Percentiles rank a stretch among this genome's conserved stretches.
phyloP scores from a whole-genome alignment of 2,888 invertebrate species.

The Sisyra terminalis region DNA sequence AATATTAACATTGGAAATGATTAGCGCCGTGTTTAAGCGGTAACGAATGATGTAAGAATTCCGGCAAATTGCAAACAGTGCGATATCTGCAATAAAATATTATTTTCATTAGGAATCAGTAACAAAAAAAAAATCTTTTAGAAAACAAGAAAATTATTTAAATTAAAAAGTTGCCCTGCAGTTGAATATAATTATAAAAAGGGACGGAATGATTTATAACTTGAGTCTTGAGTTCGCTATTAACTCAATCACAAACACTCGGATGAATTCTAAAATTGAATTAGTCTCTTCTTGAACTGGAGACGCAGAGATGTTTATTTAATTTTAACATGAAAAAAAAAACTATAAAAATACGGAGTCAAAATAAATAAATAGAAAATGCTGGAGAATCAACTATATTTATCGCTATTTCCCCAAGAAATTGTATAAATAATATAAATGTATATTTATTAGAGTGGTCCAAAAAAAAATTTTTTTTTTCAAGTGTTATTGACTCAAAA shows the following conservation, averaged over 20 bases:
- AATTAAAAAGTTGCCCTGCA: too few relatives aligned
- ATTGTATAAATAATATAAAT: too few relatives aligned
- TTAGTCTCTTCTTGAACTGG: neutral
- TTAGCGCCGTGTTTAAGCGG: conserved; percentile 2
- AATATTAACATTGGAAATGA: neutral
- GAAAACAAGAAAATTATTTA: too few relatives aligned
- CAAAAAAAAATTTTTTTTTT: too few relatives aligned
- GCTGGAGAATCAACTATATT: too few relatives aligned
- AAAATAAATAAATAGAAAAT: too few relatives aligned
- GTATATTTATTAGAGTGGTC: too few relatives aligned
- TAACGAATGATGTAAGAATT: conserved; percentile 5
- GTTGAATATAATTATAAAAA: neutral
- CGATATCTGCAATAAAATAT: neutral
- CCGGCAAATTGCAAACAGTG: neutral
- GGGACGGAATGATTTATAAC: neutral
- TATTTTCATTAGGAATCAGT: neutral
- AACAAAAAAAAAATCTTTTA: neutral
- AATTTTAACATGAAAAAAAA: too few relatives aligned
- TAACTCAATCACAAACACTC: neutral
- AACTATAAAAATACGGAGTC: too few relatives aligned
- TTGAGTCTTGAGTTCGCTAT: neutral
- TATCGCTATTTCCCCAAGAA: too few relatives aligned
- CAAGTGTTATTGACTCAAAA: too few relatives aligned
- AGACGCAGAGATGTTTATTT: too few relatives aligned
- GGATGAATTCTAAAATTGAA: neutral